These are phyloP conservation scores for Perodicticus potto DNA, from an alignment of 2,797 vertebrate genomes.

Conservation along the genomic window DNA sequence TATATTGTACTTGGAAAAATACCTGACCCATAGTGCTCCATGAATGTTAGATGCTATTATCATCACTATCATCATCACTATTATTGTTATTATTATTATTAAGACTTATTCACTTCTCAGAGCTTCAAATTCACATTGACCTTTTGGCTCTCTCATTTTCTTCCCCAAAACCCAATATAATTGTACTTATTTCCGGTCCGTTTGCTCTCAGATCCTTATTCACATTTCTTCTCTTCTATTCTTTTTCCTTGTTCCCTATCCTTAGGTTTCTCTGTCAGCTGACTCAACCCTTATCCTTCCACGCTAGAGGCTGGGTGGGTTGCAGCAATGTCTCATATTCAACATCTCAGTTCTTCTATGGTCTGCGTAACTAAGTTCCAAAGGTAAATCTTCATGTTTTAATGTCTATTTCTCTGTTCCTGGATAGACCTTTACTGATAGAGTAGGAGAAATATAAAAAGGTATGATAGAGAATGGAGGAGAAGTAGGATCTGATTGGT, in stretches of 20 bases:
- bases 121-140: not conserved
- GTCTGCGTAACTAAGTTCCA: not conserved
- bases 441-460: not conserved
- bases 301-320: not conserved
- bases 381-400: not conserved
- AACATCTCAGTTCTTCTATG: not conserved
- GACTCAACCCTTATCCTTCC: not conserved
- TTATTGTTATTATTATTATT: not conserved
- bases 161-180: not conserved
- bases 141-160: not conserved
- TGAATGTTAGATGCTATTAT: not conserved
- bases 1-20: not conserved
- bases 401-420: slow-evolving; percentile 30
- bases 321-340: not conserved
- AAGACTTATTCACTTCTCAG: not conserved
- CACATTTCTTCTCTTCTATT: not conserved
- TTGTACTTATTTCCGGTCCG: not conserved
- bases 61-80: not conserved
- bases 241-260: not conserved
- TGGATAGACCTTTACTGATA: not conserved
- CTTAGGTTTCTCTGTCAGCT: not conserved
- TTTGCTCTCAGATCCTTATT: not conserved
- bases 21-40: not conserved
- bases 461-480: not conserved
- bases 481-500: slow-evolving; percentile 5